Percentiles rank a stretch among this genome's conserved stretches.
Evolutionary conservation across 1,140 invertebrate genomes (phyloP).

Genomic region (Hermatobates lingyangjiaoensis): DNA sequence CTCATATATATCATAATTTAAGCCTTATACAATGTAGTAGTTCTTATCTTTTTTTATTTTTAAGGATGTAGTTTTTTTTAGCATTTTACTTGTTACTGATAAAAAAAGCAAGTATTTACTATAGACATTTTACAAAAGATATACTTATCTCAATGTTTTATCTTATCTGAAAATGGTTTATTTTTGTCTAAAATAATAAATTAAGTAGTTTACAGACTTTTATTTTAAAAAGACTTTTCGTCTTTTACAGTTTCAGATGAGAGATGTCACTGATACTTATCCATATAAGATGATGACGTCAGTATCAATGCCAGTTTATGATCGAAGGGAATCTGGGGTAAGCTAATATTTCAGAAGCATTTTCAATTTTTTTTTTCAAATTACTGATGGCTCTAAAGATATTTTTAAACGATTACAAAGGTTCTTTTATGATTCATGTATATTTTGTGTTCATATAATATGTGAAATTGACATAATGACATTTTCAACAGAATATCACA

Average conservation of each 20-base stretch:
- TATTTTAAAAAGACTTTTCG: not conserved
- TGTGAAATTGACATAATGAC: slow-evolving; percentile 7
- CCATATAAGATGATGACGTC: slow-evolving; percentile 67
- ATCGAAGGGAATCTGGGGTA: slow-evolving; percentile 56
- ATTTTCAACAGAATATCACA: slow-evolving; percentile 63
- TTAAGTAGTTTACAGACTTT: no score
- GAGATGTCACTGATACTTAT: slow-evolving; percentile 36
- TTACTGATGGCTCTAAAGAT: not conserved
- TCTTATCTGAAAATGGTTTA: no score
- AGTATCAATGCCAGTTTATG: slow-evolving; percentile 78
- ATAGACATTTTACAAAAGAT: no score
- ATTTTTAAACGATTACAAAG: not conserved
- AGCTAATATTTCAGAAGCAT: slow-evolving; percentile 22
- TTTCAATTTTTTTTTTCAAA: not conserved
- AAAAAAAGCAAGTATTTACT: no score
- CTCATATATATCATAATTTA: no score
- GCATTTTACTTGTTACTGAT: no score
- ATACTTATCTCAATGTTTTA: no score
- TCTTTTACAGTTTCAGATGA: slow-evolving; percentile 27
- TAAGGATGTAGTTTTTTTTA: no score
- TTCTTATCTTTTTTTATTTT: no score
- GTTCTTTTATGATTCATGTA: not conserved
- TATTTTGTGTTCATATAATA: not conserved
- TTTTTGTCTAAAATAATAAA: no score
- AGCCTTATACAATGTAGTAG: no score